phyloP scores from a whole-genome alignment of 2,888 invertebrate species.

The Zaprionus bogoriensis region DNA sequence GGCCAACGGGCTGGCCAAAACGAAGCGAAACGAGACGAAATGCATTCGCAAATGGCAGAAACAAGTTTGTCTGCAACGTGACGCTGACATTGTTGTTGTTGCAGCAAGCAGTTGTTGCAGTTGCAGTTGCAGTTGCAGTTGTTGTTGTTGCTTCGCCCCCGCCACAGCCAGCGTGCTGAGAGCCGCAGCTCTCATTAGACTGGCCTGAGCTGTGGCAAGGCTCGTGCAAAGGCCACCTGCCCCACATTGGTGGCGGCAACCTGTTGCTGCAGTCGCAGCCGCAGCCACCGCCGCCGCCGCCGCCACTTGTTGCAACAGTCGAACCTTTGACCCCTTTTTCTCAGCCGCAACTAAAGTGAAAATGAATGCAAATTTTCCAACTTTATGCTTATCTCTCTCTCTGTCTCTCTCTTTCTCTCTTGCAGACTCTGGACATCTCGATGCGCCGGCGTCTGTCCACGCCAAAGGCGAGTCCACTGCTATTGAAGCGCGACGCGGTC shows the following conservation, averaged over 20 bases:
- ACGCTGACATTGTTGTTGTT: constrained; percentile 36
- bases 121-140: constrained; percentile 31
- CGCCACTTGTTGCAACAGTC: constrained; percentile 35
- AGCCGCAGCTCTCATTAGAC: constrained; percentile 39
- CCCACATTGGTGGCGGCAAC: constrained; percentile 62
- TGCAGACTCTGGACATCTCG: constrained; percentile 85
- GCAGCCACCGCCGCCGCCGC: constrained; percentile 11
- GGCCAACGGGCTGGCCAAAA: constrained; percentile 35
- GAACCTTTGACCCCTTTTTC: constrained; percentile 62
- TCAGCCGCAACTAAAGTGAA: constrained; percentile 26
- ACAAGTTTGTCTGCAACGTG: constrained; percentile 63
- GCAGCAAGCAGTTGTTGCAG: constrained; percentile 20
- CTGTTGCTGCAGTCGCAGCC: constrained; percentile 44
- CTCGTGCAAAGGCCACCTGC: constrained; percentile 71
- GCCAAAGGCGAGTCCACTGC: constrained; percentile 88
- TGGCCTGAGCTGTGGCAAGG: constrained; percentile 45
- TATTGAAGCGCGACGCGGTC: constrained; percentile 84
- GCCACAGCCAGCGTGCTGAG: too few relatives aligned
- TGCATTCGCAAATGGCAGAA: constrained; percentile 51
- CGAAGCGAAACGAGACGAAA: constrained; percentile 11
- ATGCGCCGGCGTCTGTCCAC: constrained; percentile 90
- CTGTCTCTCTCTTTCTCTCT: neutral
- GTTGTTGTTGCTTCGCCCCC: constrained; percentile 43
- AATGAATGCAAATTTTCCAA: too few relatives aligned
- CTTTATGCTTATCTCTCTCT: too few relatives aligned